Conservation (phyloP, 2,797 vertebrate genomes). For the Carcharodon carcharias region DNA sequence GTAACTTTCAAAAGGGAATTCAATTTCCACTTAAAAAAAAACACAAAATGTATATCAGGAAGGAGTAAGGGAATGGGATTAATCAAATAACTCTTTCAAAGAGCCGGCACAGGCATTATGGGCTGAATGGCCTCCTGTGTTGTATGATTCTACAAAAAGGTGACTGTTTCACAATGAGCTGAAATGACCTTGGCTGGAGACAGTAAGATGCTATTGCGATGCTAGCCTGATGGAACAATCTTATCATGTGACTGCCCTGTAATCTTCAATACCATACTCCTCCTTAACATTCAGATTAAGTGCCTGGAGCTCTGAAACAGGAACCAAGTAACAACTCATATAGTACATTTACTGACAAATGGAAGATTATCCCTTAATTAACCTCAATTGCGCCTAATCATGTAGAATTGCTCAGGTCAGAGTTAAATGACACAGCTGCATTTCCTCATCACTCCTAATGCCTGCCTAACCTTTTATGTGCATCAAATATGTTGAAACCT, state of each 20-base stretch:
- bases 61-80: not conserved
- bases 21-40: not conserved
- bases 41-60: not conserved
- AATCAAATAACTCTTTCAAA: not conserved
- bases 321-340: not conserved
- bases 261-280: not conserved
- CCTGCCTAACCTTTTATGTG: not conserved
- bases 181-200: not conserved
- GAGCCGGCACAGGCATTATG: not conserved
- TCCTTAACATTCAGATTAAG: not conserved
- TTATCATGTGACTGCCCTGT: not conserved
- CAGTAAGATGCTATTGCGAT: not conserved
- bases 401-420: not conserved
- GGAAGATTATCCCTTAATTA: conserved; percentile 33
- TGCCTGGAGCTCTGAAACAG: not conserved
- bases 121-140: not conserved
- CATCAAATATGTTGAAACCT: not conserved
- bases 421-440: conserved; percentile 3
- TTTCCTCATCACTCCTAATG: not conserved
- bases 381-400: conserved; percentile 4
- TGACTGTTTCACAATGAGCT: not conserved
- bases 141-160: not conserved
- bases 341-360: not conserved
- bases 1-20: not conserved
- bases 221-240: not conserved